These are phyloP conservation scores for Penaeus monodon DNA, from an alignment of 2,888 invertebrate species.

Conservation along the genomic window DNA sequence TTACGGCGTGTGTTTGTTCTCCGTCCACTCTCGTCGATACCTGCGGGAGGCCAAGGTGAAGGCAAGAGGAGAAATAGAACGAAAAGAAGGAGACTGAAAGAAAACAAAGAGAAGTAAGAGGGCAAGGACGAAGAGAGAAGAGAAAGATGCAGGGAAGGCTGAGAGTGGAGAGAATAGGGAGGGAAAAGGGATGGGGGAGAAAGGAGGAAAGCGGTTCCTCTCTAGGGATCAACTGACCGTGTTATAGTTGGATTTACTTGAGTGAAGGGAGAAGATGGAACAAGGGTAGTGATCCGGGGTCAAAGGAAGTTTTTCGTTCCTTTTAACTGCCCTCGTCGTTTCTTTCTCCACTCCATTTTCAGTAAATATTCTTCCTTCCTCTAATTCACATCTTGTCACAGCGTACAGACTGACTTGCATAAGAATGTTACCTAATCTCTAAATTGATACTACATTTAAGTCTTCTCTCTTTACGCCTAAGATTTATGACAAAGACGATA, in stretches of 20 bases:
- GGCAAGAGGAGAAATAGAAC: background rate
- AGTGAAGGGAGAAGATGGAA: background rate
- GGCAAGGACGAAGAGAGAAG: background rate
- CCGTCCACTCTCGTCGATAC: too few relatives aligned
- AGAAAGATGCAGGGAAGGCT: background rate
- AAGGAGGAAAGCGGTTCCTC: background rate
- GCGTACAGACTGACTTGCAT: too few relatives aligned
- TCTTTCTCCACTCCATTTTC: too few relatives aligned
- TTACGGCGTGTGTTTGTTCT: too few relatives aligned
- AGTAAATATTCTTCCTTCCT: too few relatives aligned
- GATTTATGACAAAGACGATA: too few relatives aligned
- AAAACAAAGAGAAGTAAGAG: background rate
- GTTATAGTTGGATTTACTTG: conserved; percentile 25
- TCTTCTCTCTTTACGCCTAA: too few relatives aligned
- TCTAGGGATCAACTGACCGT: conserved; percentile 39
- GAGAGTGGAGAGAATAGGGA: background rate
- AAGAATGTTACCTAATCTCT: too few relatives aligned
- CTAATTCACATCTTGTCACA: too few relatives aligned
- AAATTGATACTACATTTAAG: too few relatives aligned
- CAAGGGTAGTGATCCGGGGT: background rate
- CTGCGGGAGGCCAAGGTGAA: background rate
- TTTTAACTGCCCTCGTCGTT: too few relatives aligned
- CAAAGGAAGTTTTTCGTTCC: too few relatives aligned
- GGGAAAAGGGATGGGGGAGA: background rate
- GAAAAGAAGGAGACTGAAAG: background rate